Evolutionary conservation across 2,888 invertebrate genomes (phyloP).

Genomic region (Pristionchus entomophagus): DNA sequence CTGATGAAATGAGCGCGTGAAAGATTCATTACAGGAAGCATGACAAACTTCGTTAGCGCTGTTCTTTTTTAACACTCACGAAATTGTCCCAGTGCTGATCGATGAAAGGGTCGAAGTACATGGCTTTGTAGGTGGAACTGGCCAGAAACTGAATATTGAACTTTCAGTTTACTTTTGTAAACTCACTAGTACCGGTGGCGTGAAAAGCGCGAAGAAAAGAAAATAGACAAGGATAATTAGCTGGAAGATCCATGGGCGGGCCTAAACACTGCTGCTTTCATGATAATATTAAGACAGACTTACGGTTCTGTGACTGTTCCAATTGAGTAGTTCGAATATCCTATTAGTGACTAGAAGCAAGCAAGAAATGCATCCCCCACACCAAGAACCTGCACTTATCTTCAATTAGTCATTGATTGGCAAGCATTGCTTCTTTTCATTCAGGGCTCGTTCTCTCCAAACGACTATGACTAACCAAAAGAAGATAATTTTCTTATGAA

Average conservation of each 20-base stretch:
- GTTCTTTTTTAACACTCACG: not conserved
- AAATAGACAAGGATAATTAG: not conserved
- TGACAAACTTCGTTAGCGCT: not conserved
- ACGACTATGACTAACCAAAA: too few relatives aligned
- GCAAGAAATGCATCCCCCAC: not conserved
- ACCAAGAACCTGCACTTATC: not conserved
- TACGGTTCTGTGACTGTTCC: not conserved
- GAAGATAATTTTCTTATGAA: too few relatives aligned
- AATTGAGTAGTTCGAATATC: conserved; percentile 17
- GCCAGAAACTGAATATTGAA: not conserved
- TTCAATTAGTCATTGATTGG: not conserved
- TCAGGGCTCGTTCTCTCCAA: too few relatives aligned
- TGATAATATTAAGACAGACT: not conserved
- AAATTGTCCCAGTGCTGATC: conserved; percentile 24
- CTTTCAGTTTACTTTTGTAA: not conserved
- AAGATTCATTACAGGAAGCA: not conserved
- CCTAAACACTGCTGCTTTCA: not conserved
- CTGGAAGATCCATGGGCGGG: not conserved
- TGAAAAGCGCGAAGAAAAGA: not conserved
- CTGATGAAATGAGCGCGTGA: not conserved
- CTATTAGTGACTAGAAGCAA: not conserved
- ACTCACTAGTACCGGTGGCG: conserved; percentile 8
- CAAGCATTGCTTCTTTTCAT: too few relatives aligned
- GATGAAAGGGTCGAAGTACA: conserved; percentile 18
- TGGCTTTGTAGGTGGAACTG: not conserved